Base-by-base conservation (phyloP, 2,888 invertebrate species). In the Glyphotaelius pellucidus region DNA sequence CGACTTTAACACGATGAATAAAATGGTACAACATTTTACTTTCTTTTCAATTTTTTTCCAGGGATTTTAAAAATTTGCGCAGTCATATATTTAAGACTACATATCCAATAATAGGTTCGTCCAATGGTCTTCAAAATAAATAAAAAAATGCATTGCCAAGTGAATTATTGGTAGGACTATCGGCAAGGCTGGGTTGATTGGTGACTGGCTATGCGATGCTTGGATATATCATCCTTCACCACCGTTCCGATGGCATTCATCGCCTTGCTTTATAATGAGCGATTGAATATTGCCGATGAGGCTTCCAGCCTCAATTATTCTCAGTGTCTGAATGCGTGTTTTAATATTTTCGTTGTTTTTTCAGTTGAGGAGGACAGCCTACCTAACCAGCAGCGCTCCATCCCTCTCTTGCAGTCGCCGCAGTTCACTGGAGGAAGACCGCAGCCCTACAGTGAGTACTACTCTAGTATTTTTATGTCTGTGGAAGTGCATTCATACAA, bases 331-430 rank as follows among this genome's bases (percentile, higher is more conserved):
- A 42, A 11, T 52, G 9, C n/a, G 9, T 87, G 14, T 52, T 42
- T 30, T 67, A 31, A 52, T 31, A n/a, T 67, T 87, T 30, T 47
- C 11, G 15, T 67, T 52, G 38, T 12, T 87, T 83, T 42, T 93
- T 14, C 95, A 96, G 96, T 96, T 93, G 94, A 95, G 11, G 96
- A 96, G 80, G 96, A 96, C 0, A 95, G 92, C 12, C 91, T 93
- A 2, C 95, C 94, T 93, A 96, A 96, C 0, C 95, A 95, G 42
- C 96, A 96, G 94, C 96, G 98, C 94, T 98, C 98, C 94, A 98
- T 98, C 87, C 98, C 98, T 90, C 97, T 98, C 94, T 97, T 98
- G 92, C 98, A 98, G 95, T 98, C 98, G 94, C 98, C 98, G 93
- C 97, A 98, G 95, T 98, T 98, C 95, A 96, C 96, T 94, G 98